Conservation (phyloP, 2,888 invertebrate species). For the Mantis religiosa region DNA sequence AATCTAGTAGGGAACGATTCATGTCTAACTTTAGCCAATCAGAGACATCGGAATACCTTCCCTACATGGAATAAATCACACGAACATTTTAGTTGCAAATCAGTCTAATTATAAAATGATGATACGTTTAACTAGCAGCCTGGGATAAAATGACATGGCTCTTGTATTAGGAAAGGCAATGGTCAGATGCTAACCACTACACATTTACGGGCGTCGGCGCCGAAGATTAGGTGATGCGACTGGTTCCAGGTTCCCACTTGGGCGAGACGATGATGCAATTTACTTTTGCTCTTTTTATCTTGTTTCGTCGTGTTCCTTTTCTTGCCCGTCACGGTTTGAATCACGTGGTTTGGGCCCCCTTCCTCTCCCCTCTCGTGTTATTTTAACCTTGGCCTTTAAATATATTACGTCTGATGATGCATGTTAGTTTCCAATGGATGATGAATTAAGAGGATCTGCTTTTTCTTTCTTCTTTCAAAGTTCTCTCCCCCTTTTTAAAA, state of each 20-base stretch:
- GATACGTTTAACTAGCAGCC: too few relatives aligned
- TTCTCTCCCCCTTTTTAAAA: neutral
- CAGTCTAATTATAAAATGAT: too few relatives aligned
- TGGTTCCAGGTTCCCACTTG: neutral
- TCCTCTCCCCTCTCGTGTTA: neutral
- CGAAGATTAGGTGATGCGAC: neutral
- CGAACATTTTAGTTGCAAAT: too few relatives aligned
- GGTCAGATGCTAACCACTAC: neutral
- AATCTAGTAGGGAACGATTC: too few relatives aligned
- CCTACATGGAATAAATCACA: too few relatives aligned
- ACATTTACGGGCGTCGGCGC: neutral
- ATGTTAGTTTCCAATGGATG: neutral
- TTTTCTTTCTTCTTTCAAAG: neutral
- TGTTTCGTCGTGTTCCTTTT: neutral
- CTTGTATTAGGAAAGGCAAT: too few relatives aligned
- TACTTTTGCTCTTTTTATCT: neutral
- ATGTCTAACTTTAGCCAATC: too few relatives aligned
- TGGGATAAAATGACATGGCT: too few relatives aligned
- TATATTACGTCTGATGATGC: neutral
- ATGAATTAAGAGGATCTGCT: neutral
- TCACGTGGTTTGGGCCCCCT: neutral
- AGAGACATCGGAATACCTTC: too few relatives aligned
- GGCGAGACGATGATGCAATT: neutral
- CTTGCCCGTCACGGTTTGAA: neutral
- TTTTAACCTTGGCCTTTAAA: conserved; percentile 7